Evolutionary conservation across 2,113 vertebrate species (phyloP).

Genomic region (Thamnaconus septentrionalis): DNA sequence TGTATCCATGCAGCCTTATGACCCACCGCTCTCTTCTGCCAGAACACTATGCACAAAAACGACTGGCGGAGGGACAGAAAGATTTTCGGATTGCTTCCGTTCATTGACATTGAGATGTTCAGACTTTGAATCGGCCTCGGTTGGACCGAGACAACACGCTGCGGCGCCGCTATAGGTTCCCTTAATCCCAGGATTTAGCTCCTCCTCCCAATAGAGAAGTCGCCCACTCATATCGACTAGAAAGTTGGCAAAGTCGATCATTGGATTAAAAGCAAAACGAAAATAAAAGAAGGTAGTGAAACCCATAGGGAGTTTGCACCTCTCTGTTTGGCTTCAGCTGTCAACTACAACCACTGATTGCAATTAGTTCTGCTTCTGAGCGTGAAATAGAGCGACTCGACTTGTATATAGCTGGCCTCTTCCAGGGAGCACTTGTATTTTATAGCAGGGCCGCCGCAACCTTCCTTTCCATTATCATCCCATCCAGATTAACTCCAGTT

Average conservation of each 20-base stretch:
- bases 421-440: conserved; percentile 32
- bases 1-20: conserved; percentile 48
- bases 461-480: conserved; percentile 24
- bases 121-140: conserved; percentile 28
- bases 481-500: conserved; percentile 16
- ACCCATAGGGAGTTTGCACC: too few species aligned
- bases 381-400: conserved; percentile 28
- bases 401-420: conserved; percentile 56
- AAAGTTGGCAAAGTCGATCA: too few species aligned
- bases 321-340: background rate
- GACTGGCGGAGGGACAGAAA: conserved; percentile 3
- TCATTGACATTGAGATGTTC: conserved; percentile 19
- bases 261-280: too few species aligned
- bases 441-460: conserved; percentile 26
- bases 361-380: conserved; percentile 30
- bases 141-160: background rate
- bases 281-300: too few species aligned
- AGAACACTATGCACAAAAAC: conserved; percentile 57
- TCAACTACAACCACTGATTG: background rate
- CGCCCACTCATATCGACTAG: too few species aligned
- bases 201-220: too few species aligned
- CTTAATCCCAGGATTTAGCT: too few species aligned
- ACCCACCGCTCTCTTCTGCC: conserved; percentile 10
- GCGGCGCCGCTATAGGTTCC: too few species aligned
- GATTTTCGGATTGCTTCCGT: conserved; percentile 20